phyloP scores from a whole-genome alignment of 1,140 invertebrate genomes.

The Cydia amplana region DNA sequence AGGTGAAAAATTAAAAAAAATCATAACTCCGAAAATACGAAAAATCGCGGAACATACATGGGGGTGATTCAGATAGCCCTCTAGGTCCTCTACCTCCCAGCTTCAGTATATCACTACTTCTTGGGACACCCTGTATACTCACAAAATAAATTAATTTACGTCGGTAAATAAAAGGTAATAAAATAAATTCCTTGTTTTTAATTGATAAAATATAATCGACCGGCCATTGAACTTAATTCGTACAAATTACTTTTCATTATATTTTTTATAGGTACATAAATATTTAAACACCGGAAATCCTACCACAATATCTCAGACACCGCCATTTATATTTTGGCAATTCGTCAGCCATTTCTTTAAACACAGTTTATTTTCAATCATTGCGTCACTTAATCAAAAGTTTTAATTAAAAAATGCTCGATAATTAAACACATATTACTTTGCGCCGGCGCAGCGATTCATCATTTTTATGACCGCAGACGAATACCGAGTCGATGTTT shows the following conservation, averaged over 20 bases:
- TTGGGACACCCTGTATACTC: too few relatives aligned
- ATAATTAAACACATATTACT: constrained; percentile 19
- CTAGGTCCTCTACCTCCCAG: too few relatives aligned
- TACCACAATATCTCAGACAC: background rate
- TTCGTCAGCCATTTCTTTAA: background rate
- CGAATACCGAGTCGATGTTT: constrained; percentile 12
- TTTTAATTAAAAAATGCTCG: constrained; percentile 30
- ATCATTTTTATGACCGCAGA: constrained; percentile 21
- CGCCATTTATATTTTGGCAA: background rate
- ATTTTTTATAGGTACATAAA: background rate
- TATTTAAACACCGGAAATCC: background rate
- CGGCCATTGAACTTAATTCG: background rate
- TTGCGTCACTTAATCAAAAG: constrained; percentile 18
- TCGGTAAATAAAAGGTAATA: too few relatives aligned
- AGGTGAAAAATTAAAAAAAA: too few relatives aligned
- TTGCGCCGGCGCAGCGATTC: background rate
- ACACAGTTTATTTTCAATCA: constrained; percentile 21
- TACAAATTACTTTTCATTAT: too few relatives aligned
- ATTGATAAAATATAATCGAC: background rate
- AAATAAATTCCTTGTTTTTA: too few relatives aligned
- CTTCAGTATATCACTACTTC: too few relatives aligned
- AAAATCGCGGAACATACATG: too few relatives aligned
- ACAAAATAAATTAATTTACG: too few relatives aligned
- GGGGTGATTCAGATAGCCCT: too few relatives aligned
- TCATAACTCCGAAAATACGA: too few relatives aligned